phyloP scores from a whole-genome alignment of 2,113 vertebrate species.

The Eidolon helvum region DNA sequence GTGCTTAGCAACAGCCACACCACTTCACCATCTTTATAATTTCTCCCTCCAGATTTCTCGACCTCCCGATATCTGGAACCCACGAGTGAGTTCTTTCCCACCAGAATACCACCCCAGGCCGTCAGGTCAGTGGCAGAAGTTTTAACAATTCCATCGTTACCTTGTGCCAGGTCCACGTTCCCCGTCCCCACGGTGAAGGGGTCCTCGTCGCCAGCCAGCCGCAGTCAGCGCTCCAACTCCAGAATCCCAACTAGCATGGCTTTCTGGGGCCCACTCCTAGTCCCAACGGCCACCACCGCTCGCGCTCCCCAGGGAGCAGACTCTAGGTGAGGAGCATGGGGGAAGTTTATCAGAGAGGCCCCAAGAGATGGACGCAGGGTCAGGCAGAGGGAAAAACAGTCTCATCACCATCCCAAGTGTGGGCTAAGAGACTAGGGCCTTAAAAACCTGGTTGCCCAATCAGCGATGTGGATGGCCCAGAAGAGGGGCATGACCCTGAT shows the following conservation, averaged over 20 bases:
- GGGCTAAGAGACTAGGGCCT: not conserved
- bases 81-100: not conserved
- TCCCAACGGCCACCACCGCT: too few relatives aligned
- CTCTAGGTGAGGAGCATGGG: too few relatives aligned
- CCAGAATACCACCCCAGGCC: too few relatives aligned
- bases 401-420: rapidly evolving
- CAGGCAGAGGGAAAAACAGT: rapidly evolving
- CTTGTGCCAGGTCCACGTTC: not conserved
- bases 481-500: not conserved
- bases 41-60: not conserved
- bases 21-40: not conserved
- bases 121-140: rapidly evolving
- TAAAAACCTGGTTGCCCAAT: not conserved
- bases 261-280: not conserved
- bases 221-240: rapidly evolving
- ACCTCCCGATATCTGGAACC: not conserved
- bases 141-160: not conserved
- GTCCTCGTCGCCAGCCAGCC: not conserved
- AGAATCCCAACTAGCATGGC: not conserved
- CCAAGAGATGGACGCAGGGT: rapidly evolving
- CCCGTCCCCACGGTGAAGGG: rapidly evolving
- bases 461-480: not conserved
- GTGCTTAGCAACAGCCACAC: not conserved
- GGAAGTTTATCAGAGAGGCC: not conserved
- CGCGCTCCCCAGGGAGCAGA: not conserved